Evolutionary conservation across 1,140 invertebrate genomes (phyloP), one percentile per base, ranked within the genome.

Genomic region (Macrocentrus cingulum): DNA sequence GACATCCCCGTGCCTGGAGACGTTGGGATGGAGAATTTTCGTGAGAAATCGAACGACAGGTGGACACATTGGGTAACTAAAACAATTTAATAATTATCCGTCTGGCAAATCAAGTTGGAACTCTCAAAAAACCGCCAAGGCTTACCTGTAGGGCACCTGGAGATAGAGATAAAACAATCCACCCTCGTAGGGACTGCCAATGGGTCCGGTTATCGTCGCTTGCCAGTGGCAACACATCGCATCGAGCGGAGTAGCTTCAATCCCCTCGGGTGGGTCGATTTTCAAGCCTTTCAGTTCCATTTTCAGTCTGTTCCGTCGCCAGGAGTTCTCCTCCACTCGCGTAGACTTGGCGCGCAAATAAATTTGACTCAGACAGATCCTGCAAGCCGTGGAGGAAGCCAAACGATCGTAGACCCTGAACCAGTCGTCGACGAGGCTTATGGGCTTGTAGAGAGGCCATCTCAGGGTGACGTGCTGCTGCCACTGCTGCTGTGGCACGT

Each of bases 1-100:
- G 57, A 97, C 92, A 80, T 97, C 94, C n/a, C 94, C 95, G 74
- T 97, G 94, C 8, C 94, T 84, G 19, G 92, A 95, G 23, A 98
- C 89, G 77, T 98, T 98, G 2, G 95, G 94, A 81, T 98, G 95
- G 68, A 96, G 86, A 65, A 98, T 93, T 77, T 91, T 91, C 6
- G 92, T 95, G 18, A 94, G 76, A 79, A 95, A 95, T 41, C 91
- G 82, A 0, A 96, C 93, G 44, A 90, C 86, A 1, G 95, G 95
- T 25, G 95, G 94, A 63, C 85, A 84, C 86, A 98, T 88, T 5
- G 95, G 94, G 82, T 97, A 98, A 65, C 91, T 92, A 66, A 42
- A 80, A 75, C 50, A 65, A 62, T 44, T 51, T 57, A 1, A 36
- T 34, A 53, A 56, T 25, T 13, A 50, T n/a, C n/a, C n/a, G n/a